Evolutionary conservation across 2,888 invertebrate genomes (phyloP).

Genomic region (Phortica okadai): DNA sequence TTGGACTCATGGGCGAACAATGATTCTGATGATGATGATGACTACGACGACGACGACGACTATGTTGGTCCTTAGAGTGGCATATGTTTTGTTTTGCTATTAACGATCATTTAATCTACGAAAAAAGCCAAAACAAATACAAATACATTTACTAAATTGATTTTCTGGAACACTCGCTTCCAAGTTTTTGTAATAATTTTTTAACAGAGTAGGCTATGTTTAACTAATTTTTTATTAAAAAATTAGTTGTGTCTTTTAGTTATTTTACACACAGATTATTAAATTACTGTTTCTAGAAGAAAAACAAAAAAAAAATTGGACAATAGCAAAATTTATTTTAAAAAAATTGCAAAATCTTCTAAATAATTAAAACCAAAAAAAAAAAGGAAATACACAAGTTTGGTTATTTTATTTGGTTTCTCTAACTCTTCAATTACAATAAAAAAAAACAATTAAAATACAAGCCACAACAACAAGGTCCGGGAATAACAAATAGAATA

Average conservation of each 20-base stretch:
- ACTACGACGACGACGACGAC: background rate
- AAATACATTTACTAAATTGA: no score
- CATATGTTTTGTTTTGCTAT: no score
- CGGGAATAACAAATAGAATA: slow-evolving; percentile 8
- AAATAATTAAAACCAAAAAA: background rate
- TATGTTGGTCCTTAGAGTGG: background rate
- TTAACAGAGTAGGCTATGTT: no score
- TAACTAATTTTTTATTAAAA: no score
- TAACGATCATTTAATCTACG: no score
- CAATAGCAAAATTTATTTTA: slow-evolving; percentile 16
- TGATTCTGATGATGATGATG: background rate
- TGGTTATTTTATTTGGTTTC: background rate
- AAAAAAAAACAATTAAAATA: background rate
- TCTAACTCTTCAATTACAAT: no score
- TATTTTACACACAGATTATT: background rate
- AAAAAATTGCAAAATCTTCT: background rate
- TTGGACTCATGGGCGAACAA: no score
- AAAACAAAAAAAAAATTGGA: slow-evolving; percentile 29
- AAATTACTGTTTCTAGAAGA: background rate
- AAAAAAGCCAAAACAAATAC: no score
- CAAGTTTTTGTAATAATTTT: no score
- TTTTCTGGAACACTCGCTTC: no score
- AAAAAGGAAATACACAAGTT: slow-evolving; percentile 9
- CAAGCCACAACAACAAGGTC: background rate
- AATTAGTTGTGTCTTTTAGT: background rate